phyloP scores from a whole-genome alignment of 2,888 invertebrate species.

The Netelia melanura region DNA sequence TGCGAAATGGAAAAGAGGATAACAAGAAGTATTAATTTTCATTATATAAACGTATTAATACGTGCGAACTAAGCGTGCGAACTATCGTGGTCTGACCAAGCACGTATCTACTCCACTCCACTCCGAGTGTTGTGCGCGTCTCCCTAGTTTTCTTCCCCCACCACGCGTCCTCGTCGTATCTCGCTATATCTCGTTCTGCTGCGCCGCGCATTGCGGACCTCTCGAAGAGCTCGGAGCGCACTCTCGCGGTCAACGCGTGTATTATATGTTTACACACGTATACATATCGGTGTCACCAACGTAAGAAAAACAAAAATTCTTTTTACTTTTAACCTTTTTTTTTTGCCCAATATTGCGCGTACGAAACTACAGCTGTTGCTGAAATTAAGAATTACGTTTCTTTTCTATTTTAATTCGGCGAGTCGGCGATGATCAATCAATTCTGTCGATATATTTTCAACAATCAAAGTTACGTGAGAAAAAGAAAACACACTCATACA shows the following conservation, averaged over 20 bases:
- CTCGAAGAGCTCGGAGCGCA: conserved; percentile 24
- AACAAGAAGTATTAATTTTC: too few species aligned
- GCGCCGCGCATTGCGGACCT: conserved; percentile 54
- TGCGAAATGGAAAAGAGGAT: too few species aligned
- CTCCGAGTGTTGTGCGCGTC: conserved; percentile 34
- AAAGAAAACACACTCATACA: too few species aligned
- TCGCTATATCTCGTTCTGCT: background rate
- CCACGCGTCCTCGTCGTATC: background rate
- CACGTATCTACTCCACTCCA: conserved; percentile 38
- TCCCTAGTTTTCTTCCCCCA: background rate
- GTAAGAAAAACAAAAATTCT: too few species aligned
- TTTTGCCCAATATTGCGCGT: too few species aligned
- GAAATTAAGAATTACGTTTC: too few species aligned
- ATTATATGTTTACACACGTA: background rate
- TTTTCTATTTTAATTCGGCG: too few species aligned
- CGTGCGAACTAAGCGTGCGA: conserved; percentile 1
- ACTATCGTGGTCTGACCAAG: conserved; percentile 33
- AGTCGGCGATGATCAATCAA: background rate
- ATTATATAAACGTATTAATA: too few species aligned
- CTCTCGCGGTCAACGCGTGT: conserved; percentile 36
- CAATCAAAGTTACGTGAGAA: conserved; percentile 28
- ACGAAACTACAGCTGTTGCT: too few species aligned
- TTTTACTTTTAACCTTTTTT: too few species aligned
- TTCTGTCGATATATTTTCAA: conserved; percentile 18
- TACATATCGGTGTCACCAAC: background rate